Evolutionary conservation across 2,113 vertebrate genomes (phyloP), one percentile per base, ranked within the genome.

Genomic region (Pungitius pungitius): DNA sequence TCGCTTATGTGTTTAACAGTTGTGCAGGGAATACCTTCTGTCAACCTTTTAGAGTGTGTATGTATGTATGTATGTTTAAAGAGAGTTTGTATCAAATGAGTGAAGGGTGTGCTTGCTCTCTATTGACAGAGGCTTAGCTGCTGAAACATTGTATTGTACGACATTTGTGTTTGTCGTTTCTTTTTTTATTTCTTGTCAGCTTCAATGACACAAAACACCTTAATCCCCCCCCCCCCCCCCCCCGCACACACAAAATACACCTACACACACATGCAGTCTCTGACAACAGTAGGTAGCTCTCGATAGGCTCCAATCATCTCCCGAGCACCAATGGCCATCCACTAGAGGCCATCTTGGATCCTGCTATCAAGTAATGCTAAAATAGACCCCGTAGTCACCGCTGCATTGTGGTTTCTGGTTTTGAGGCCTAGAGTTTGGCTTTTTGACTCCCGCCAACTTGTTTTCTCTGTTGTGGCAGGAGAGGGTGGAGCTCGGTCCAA

Each of bases 251-350:
- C 35, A 37, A 43, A 30, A 54, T 40, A 65, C 60, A 43, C 24
- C 22, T 39, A 68, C 65, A 49, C 47, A 66, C 24, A 58, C 20
- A 60, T 15, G 43, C 47, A 27, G 18, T 75, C 68, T 87, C 75
- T 83, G 69, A 86, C 75, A 63, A 75, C 75, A 84, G 54, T 3
- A 58, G 47, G 49, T 62, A 8, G 22, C 39, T 54, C 85, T 74
- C 80, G 86, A 71, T 83, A 82, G 67, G 75, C 45, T 26, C 45
- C 56, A 71, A 67, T 82, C 61, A 83, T 7, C 42, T 37, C 54
- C 65, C 17, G 22, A 33, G 62, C 63, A 51, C 49, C 12, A 18
- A 39, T n/a, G 72, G 59, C 73, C 64, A 85, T 6, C 76, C 43
- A 78, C 76, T 73, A 47, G 7, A 39, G 26, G 56, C 49, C 57